phyloP scores from a whole-genome alignment of 2,888 invertebrate species.

The Agrypnus murinus region DNA sequence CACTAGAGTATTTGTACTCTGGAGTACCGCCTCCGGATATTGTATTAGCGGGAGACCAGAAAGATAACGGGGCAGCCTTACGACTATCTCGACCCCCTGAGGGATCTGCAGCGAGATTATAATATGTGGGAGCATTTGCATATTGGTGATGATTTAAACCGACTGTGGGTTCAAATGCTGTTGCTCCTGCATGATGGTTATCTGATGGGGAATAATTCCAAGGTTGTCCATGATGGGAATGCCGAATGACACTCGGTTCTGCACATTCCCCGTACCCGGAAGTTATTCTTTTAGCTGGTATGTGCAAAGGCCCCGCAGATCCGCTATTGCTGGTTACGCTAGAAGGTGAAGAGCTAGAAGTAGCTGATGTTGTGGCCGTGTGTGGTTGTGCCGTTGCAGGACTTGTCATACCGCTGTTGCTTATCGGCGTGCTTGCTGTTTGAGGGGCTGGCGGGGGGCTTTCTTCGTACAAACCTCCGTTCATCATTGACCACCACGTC shows the following conservation, averaged over 20 bases:
- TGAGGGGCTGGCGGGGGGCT: constrained; percentile 76
- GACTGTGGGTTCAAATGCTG: constrained; percentile 76
- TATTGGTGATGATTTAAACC: constrained; percentile 80
- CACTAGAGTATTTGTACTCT: constrained; percentile 77
- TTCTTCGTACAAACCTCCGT: constrained; percentile 87
- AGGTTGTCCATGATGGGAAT: constrained; percentile 79
- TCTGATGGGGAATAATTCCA: constrained; percentile 84
- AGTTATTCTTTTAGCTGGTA: constrained; percentile 87
- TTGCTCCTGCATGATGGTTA: constrained; percentile 72
- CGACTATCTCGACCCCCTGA: constrained; percentile 78
- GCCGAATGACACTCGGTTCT: constrained; percentile 83
- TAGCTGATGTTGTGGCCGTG: constrained; percentile 81
- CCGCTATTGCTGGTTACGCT: constrained; percentile 79
- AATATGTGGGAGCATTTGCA: constrained; percentile 82
- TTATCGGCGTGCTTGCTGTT: constrained; percentile 72
- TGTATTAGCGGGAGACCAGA: constrained; percentile 80
- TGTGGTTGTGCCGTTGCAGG: constrained; percentile 71
- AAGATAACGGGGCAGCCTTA: constrained; percentile 75
- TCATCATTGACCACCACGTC: constrained; percentile 91
- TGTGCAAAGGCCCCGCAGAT: constrained; percentile 87
- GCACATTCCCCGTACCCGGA: constrained; percentile 73
- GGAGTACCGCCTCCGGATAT: constrained; percentile 74
- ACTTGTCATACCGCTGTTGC: constrained; percentile 74
- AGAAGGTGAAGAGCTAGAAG: constrained; percentile 77
- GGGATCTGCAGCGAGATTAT: constrained; percentile 81